A percentile compares a stretch with the other conserved stretches of the same genome.
phyloP scores from a whole-genome alignment of 2,888 invertebrate species.

The Galerucella pusilla region DNA sequence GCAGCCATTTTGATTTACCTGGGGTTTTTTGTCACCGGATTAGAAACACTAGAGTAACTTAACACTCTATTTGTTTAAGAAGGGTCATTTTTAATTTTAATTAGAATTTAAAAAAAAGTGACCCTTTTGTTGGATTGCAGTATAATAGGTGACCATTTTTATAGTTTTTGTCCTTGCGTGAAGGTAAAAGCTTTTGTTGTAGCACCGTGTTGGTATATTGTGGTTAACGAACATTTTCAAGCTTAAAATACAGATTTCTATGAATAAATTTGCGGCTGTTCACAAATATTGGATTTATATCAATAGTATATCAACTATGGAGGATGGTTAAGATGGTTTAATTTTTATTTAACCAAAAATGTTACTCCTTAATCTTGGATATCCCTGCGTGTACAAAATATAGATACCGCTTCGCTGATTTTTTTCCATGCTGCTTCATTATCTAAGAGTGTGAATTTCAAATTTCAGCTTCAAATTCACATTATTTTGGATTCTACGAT shows the following conservation, averaged over 20 bases:
- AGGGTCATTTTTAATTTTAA: slow-evolving; percentile 55
- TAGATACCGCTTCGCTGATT: too few relatives aligned
- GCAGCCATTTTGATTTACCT: slow-evolving; percentile 51
- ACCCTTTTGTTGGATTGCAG: slow-evolving; percentile 42
- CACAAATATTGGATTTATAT: too few relatives aligned
- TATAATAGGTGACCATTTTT: slow-evolving; percentile 47
- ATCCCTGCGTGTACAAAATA: too few relatives aligned
- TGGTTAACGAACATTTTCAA: slow-evolving; percentile 22
- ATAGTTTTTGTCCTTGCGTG: slow-evolving; percentile 34
- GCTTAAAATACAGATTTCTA: neutral
- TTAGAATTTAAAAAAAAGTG: slow-evolving; percentile 48
- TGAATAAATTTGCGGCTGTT: neutral
- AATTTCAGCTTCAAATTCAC: too few relatives aligned
- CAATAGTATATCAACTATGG: too few relatives aligned
- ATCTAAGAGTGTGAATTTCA: too few relatives aligned
- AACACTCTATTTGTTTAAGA: slow-evolving; percentile 54
- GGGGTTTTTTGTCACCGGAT: slow-evolving; percentile 48
- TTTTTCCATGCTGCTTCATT: too few relatives aligned
- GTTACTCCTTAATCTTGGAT: too few relatives aligned
- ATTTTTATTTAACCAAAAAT: too few relatives aligned
- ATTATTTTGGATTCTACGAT: neutral
- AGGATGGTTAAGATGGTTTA: too few relatives aligned
- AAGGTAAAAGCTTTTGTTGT: slow-evolving; percentile 8
- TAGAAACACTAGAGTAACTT: slow-evolving; percentile 52
- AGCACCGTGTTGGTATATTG: neutral